These are phyloP conservation scores for Liopterus haemorrhoidalis DNA, from an alignment of 2,888 invertebrate species.

Conservation along the genomic window DNA sequence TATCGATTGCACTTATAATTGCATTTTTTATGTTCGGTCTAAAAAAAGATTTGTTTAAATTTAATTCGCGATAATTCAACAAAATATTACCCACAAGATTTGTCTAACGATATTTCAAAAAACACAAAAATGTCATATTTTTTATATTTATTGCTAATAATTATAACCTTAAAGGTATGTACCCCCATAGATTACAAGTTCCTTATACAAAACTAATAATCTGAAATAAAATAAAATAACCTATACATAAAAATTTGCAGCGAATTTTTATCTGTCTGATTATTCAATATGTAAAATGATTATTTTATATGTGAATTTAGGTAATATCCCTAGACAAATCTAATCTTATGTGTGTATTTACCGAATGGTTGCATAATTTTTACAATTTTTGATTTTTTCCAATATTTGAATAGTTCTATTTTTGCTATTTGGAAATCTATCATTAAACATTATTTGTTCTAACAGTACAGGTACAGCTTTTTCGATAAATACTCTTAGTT, in stretches of 20 bases:
- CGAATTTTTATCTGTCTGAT: no score
- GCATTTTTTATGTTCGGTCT: slow-evolving; percentile 37
- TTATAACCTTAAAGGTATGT: slow-evolving; percentile 38
- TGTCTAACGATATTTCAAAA: no score
- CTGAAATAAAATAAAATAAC: no score
- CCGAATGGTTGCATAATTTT: slow-evolving; percentile 8
- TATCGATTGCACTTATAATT: slow-evolving; percentile 41
- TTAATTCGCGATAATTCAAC: no score
- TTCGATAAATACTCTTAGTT: slow-evolving; percentile 29
- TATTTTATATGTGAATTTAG: no score
- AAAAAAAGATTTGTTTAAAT: slow-evolving; percentile 2
- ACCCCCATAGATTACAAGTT: slow-evolving; percentile 39
- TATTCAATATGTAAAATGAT: no score
- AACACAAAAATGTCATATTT: slow-evolving; percentile 32
- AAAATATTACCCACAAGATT: no score
- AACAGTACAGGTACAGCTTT: slow-evolving; percentile 33
- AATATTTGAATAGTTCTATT: slow-evolving; percentile 32
- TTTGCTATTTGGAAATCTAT: slow-evolving; percentile 31
- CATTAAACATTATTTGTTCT: slow-evolving; percentile 38
- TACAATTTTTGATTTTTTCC: slow-evolving; percentile 6
- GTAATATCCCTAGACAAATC: no score
- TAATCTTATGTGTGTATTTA: background rate
- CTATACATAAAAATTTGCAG: background rate
- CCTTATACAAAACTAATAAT: no score
- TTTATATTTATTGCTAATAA: slow-evolving; percentile 37